Conservation (phyloP, 2,888 invertebrate genomes). For the Halictus ligatus region DNA sequence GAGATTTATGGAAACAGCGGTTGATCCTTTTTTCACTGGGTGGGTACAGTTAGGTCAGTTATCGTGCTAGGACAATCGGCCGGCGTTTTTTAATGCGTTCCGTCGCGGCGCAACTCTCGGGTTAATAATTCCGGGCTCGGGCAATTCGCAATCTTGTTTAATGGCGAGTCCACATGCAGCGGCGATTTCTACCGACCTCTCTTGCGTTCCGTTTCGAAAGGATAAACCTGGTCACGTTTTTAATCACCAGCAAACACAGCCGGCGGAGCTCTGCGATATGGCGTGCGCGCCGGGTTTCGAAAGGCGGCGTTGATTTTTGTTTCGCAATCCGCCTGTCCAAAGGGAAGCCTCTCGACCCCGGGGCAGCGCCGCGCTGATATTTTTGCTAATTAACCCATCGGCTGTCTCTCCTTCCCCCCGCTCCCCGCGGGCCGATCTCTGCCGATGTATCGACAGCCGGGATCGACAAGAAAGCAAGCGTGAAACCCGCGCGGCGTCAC, state of each 20-base stretch:
- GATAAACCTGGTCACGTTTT: slow-evolving; percentile 6
- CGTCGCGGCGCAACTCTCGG: slow-evolving; percentile 22
- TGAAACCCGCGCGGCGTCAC: slow-evolving; percentile 5
- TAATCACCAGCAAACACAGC: slow-evolving; percentile 17
- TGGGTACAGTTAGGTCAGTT: slow-evolving; percentile 52
- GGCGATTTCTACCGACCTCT: slow-evolving; percentile 20
- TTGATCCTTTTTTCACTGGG: slow-evolving; percentile 4
- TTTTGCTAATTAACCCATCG: slow-evolving; percentile 44
- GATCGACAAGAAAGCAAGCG: slow-evolving; percentile 31
- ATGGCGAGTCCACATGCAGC: slow-evolving; percentile 19
- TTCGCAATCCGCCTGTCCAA: neutral
- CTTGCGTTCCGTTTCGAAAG: neutral
- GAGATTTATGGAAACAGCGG: slow-evolving; percentile 35
- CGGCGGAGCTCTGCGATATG: neutral
- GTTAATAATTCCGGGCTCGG: slow-evolving; percentile 32
- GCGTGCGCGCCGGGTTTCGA: neutral
- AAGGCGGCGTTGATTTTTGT: slow-evolving; percentile 7
- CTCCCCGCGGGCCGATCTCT: neutral
- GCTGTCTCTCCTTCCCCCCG: neutral
- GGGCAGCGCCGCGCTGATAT: neutral
- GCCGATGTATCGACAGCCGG: slow-evolving; percentile 25
- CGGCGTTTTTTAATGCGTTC: slow-evolving; percentile 36
- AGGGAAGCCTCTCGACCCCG: neutral
- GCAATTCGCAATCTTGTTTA: slow-evolving; percentile 28
- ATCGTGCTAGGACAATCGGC: slow-evolving; percentile 46